Conservation (phyloP, 1,140 invertebrate species). For the Trichonephila inaurata region DNA sequence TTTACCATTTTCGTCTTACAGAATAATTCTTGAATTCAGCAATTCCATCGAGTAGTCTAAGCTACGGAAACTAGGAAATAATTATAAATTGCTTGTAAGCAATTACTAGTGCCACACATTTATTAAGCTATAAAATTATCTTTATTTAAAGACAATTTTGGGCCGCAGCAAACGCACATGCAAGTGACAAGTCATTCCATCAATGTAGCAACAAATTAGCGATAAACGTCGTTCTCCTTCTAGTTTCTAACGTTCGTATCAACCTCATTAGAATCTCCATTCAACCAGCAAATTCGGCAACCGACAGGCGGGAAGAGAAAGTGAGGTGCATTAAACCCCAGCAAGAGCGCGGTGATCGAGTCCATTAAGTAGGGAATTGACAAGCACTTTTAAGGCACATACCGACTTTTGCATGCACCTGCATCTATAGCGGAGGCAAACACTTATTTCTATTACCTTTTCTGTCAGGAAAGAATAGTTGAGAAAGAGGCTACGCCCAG, state of each 20-base stretch:
- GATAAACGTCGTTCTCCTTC: not conserved
- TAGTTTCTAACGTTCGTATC: not conserved
- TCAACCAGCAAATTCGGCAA: not conserved
- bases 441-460: conserved; percentile 72
- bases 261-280: conserved; percentile 20
- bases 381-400: conserved; percentile 31
- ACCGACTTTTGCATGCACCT: conserved; percentile 63
- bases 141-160: conserved; percentile 28
- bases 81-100: not conserved
- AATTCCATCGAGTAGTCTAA: not conserved
- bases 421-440: conserved; percentile 20
- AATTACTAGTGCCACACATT: not conserved
- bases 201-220: conserved; percentile 29
- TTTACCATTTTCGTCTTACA: too few species aligned
- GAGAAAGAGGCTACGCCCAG: conserved; percentile 45
- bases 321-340: not conserved
- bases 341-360: not conserved
- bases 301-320: not conserved
- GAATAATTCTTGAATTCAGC: not conserved
- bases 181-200: conserved; percentile 24
- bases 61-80: not conserved
- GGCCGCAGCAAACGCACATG: not conserved
- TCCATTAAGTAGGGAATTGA: conserved; percentile 28
- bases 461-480: conserved; percentile 47
- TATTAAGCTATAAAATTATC: conserved; percentile 24